A percentile compares a stretch with the other conserved stretches of the same genome.
phyloP scores from a whole-genome alignment of 2,888 invertebrate species.

The Petrolisthes cinctipes region DNA sequence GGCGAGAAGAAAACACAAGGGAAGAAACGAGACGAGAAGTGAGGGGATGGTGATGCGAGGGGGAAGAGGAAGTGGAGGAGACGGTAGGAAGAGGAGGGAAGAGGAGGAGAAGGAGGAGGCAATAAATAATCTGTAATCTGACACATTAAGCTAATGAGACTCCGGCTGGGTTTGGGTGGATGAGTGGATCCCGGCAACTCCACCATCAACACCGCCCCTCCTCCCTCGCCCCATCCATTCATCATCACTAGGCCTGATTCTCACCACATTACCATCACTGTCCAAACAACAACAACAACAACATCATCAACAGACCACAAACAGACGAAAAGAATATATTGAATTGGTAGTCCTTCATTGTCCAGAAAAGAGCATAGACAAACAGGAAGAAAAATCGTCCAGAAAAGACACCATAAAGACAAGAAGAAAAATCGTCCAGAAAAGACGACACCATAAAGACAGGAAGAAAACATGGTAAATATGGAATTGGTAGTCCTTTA shows the following conservation, averaged over 20 bases:
- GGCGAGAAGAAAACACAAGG: background rate
- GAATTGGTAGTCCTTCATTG: too few relatives aligned
- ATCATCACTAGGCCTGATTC: background rate
- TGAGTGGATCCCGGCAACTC: background rate
- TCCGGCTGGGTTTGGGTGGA: background rate
- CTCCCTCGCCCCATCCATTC: background rate
- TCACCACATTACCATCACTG: too few relatives aligned
- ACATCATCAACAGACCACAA: too few relatives aligned
- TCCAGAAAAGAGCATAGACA: too few relatives aligned
- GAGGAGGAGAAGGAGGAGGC: background rate
- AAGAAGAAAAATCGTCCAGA: too few relatives aligned
- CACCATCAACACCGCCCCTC: background rate
- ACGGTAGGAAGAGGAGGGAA: background rate
- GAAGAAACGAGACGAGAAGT: background rate
- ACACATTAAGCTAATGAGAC: conserved; percentile 3
- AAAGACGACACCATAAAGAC: too few relatives aligned
- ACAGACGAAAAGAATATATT: too few relatives aligned
- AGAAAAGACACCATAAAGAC: too few relatives aligned
- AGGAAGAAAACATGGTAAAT: too few relatives aligned
- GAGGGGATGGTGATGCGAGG: background rate
- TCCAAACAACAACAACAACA: too few relatives aligned
- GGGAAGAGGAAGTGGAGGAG: background rate
- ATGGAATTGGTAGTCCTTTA: too few relatives aligned
- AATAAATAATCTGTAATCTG: background rate
- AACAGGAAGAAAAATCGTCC: too few relatives aligned